Conservation (phyloP, 2,113 vertebrate genomes). For the Clarias gariepinus region DNA sequence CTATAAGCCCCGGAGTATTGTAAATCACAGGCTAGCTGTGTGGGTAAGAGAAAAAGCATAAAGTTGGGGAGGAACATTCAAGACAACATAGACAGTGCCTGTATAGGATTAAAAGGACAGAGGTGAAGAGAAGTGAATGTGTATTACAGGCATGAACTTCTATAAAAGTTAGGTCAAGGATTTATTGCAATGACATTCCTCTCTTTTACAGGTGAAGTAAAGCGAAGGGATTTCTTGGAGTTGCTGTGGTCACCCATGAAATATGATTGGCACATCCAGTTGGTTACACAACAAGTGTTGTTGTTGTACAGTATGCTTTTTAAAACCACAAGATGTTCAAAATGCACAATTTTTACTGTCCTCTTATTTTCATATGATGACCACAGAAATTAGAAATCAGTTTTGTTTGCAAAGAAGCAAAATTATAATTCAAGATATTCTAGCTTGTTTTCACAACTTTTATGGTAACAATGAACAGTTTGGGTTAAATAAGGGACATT, state of each 20-base stretch:
- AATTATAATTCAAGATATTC: background rate
- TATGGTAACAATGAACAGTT: background rate
- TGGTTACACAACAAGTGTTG: background rate
- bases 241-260: background rate
- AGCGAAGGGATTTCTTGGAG: background rate
- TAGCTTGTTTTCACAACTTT: background rate
- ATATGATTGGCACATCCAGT: background rate
- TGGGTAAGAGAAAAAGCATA: constrained; percentile 14
- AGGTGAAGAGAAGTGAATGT: background rate
- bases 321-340: background rate
- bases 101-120: background rate
- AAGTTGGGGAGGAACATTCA: background rate
- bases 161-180: background rate
- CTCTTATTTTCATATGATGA: background rate
- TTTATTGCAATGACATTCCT: background rate
- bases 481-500: background rate
- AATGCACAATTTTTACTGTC: background rate
- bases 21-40: constrained; percentile 71
- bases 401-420: background rate
- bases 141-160: background rate
- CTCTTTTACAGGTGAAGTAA: background rate
- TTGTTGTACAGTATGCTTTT: background rate
- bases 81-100: constrained; percentile 8
- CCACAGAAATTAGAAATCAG: background rate
- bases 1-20: constrained; percentile 49